A percentile compares a stretch with the other conserved stretches of the same genome.
These are phyloP conservation scores for Pachycephus smyrnensis DNA, from an alignment of 2,888 invertebrate genomes.

Conservation along the genomic window DNA sequence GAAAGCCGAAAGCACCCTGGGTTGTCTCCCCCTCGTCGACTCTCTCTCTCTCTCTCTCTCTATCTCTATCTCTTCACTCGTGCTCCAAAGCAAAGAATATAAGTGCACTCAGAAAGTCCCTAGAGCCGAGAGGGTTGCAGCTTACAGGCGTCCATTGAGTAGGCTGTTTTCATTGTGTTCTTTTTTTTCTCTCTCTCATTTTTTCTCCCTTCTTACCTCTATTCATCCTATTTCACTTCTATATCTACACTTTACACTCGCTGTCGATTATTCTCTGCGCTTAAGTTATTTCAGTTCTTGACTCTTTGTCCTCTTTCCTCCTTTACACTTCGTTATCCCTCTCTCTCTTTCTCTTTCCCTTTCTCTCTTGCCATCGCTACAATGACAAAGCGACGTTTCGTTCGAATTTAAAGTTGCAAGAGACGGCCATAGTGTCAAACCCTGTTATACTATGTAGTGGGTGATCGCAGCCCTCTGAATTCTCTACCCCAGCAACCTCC, in stretches of 20 bases:
- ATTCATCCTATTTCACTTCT: background rate
- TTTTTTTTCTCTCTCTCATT: background rate
- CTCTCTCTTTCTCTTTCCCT: constrained; percentile 7
- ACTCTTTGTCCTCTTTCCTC: background rate
- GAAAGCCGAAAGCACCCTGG: background rate
- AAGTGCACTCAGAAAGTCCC: background rate
- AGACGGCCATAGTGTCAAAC: background rate
- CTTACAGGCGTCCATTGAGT: background rate
- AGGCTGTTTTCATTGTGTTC: background rate
- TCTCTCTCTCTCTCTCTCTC: background rate
- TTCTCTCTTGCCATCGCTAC: constrained; percentile 8
- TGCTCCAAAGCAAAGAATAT: background rate
- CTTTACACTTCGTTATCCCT: constrained; percentile 26
- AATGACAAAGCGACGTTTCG: background rate
- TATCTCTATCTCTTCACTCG: background rate
- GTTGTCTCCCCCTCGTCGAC: background rate
- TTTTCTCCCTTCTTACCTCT: background rate
- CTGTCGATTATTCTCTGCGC: background rate
- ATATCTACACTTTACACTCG: background rate
- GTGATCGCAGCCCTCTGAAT: background rate
- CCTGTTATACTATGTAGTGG: background rate
- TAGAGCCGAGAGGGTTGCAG: background rate
- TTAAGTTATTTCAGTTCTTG: background rate
- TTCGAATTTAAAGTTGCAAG: background rate
- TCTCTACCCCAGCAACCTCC: background rate